Conservation (phyloP, 2,888 invertebrate genomes). For the Athrips mouffetella region DNA sequence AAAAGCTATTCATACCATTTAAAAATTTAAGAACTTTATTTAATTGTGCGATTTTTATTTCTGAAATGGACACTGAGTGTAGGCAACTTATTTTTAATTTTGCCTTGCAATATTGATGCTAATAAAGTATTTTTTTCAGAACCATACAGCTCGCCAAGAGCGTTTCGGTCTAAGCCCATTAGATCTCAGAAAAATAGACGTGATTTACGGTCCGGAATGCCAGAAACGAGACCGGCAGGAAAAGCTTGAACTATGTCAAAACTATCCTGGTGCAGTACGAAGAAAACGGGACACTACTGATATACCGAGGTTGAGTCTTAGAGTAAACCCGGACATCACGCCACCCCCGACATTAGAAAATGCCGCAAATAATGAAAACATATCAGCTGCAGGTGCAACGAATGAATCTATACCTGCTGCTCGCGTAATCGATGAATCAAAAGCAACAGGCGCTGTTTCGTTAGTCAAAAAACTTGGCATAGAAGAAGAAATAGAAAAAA, state of each 20-base stretch:
- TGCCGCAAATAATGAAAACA: neutral
- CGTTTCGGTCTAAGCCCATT: slow-evolving; percentile 37
- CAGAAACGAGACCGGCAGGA: slow-evolving; percentile 49
- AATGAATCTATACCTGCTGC: neutral
- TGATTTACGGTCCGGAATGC: slow-evolving; percentile 58
- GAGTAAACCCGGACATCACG: slow-evolving; percentile 59
- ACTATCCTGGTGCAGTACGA: slow-evolving; percentile 49
- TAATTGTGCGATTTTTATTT: too few species aligned
- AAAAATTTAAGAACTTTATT: too few species aligned
- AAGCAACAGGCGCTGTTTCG: neutral
- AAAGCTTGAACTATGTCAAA: slow-evolving; percentile 57
- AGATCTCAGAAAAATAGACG: slow-evolving; percentile 55
- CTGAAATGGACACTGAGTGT: too few species aligned
- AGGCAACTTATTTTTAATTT: too few species aligned
- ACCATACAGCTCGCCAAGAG: slow-evolving; percentile 31
- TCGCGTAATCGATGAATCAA: too few species aligned
- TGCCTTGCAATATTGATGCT: too few species aligned
- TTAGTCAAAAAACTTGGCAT: slow-evolving; percentile 41
- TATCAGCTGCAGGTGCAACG: neutral
- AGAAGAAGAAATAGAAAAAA: slow-evolving; percentile 37
- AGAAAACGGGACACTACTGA: slow-evolving; percentile 31
- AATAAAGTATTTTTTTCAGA: neutral
- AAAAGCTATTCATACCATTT: too few species aligned
- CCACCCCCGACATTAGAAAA: slow-evolving; percentile 38
- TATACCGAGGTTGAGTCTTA: slow-evolving; percentile 33